A percentile compares a stretch with the other conserved stretches of the same genome.
Evolutionary conservation across 2,888 invertebrate species (phyloP).

Genomic region (Melolontha melolontha): DNA sequence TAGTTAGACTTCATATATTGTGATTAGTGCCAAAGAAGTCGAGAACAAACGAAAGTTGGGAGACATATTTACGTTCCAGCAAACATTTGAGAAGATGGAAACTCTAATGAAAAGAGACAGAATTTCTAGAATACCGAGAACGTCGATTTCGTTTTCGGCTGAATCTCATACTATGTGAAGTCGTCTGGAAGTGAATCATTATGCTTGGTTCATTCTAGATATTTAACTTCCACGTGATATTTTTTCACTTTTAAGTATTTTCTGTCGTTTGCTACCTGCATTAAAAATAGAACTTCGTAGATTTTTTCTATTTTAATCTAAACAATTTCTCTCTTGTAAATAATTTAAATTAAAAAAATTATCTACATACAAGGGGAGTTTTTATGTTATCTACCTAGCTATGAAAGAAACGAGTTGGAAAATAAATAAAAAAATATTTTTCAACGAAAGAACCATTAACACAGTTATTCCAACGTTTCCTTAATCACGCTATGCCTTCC

Average conservation of each 20-base stretch:
- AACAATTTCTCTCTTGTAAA: too few relatives aligned
- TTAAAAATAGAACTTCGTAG: background rate
- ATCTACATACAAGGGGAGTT: too few relatives aligned
- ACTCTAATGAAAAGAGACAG: slow-evolving; percentile 49
- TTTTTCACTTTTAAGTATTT: slow-evolving; percentile 17
- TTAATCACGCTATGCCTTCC: too few relatives aligned
- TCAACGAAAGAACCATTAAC: too few relatives aligned
- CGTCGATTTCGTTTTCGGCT: slow-evolving; percentile 46
- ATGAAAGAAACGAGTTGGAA: too few relatives aligned
- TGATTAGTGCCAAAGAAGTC: slow-evolving; percentile 53
- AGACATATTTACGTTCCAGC: slow-evolving; percentile 54
- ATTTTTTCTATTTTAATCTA: too few relatives aligned
- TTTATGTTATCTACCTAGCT: too few relatives aligned
- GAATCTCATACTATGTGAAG: slow-evolving; percentile 45
- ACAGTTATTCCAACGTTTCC: too few relatives aligned
- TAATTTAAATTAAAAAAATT: too few relatives aligned
- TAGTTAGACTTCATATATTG: slow-evolving; percentile 53
- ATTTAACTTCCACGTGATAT: slow-evolving; percentile 32
- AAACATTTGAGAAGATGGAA: slow-evolving; percentile 53
- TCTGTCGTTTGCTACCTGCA: slow-evolving; percentile 12
- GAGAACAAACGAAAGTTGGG: slow-evolving; percentile 54
- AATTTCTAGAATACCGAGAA: slow-evolving; percentile 49
- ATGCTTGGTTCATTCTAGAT: slow-evolving; percentile 45
- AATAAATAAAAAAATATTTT: too few relatives aligned
- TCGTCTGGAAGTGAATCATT: slow-evolving; percentile 47